Percentiles rank a stretch among this genome's conserved stretches.
These are phyloP conservation scores for Apteryx owenii DNA, from an alignment of 2,113 vertebrate species.

Conservation along the genomic window DNA sequence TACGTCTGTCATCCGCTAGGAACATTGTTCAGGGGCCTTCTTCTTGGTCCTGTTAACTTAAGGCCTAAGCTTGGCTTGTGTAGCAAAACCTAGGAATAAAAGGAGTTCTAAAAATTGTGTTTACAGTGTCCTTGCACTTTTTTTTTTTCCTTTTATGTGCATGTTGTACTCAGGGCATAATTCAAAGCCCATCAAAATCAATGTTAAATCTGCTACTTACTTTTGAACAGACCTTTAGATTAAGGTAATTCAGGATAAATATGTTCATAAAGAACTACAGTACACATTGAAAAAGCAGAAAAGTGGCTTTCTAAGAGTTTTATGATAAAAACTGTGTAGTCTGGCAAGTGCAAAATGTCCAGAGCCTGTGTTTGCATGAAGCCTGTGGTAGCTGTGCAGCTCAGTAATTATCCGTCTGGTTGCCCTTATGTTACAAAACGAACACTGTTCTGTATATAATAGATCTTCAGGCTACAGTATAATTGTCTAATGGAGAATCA, in stretches of 20 bases:
- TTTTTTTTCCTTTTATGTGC: neutral
- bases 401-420: slow-evolving; percentile 30
- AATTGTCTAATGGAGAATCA: slow-evolving; percentile 3
- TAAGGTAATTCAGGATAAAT: neutral
- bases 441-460: neutral
- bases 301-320: neutral
- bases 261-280: neutral
- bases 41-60: neutral
- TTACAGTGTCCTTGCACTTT: neutral
- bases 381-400: neutral
- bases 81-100: neutral
- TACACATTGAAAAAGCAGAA: neutral
- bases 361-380: neutral
- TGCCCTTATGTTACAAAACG: slow-evolving; percentile 26
- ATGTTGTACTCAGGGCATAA: neutral
- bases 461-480: slow-evolving; percentile 16
- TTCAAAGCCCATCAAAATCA: neutral
- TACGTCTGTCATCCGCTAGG: neutral
- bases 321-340: neutral
- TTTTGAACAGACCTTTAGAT: neutral
- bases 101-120: neutral
- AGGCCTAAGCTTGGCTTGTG: neutral
- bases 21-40: neutral
- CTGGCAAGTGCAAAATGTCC: neutral
- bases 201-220: neutral